Conservation (phyloP, 2,888 invertebrate genomes). For the Xestia rhomboidea region DNA sequence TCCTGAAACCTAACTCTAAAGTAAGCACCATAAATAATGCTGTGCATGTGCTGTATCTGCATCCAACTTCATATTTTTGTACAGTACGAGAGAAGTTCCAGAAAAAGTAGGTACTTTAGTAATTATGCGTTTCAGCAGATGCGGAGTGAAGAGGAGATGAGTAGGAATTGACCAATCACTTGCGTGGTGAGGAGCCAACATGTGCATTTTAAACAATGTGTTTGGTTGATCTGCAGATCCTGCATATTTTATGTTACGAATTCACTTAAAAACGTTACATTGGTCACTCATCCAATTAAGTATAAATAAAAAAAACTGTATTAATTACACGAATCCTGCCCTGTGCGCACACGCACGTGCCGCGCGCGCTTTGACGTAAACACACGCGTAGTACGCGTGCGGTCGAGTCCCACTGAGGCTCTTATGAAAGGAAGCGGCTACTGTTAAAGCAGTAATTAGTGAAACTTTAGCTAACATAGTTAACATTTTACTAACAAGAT, state of each 20-base stretch:
- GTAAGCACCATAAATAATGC: neutral
- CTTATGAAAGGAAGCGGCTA: constrained; percentile 48
- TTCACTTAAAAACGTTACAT: neutral
- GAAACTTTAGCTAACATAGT: too few species aligned
- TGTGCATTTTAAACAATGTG: neutral
- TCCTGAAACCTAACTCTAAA: neutral
- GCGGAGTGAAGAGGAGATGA: neutral
- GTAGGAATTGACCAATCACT: neutral
- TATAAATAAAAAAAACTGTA: neutral
- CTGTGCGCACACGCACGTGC: constrained; percentile 66
- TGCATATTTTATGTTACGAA: neutral
- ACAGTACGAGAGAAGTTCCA: neutral
- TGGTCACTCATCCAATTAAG: neutral
- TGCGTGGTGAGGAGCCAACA: neutral
- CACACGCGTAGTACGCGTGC: constrained; percentile 49
- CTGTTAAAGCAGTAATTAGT: neutral
- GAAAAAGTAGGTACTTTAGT: neutral
- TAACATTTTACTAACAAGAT: neutral
- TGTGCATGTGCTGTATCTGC: neutral
- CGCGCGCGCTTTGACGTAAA: constrained; percentile 23
- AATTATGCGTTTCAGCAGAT: neutral
- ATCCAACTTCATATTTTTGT: neutral
- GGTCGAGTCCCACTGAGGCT: constrained; percentile 8
- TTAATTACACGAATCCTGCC: constrained; percentile 10
- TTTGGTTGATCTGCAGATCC: neutral